Percentiles rank a stretch among this genome's conserved stretches.
phyloP scores from a whole-genome alignment of 1,140 invertebrate species.

The Musca domestica region DNA sequence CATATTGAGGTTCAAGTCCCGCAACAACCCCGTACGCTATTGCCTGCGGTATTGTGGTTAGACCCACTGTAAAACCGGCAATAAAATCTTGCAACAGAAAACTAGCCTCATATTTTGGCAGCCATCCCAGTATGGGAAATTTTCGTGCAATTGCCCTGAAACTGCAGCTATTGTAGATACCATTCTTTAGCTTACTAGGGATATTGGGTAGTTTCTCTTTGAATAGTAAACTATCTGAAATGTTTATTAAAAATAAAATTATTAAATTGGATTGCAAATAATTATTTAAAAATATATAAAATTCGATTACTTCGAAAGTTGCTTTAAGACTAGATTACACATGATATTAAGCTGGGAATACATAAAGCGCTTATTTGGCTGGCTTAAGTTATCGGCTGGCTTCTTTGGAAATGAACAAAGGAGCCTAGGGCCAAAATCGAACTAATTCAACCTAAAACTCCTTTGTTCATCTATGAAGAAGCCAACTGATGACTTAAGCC shows the following conservation, averaged over 20 bases:
- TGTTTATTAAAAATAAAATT: not conserved
- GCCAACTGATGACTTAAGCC: no score
- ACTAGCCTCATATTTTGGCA: constrained; percentile 61
- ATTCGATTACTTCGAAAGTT: no score
- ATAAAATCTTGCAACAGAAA: constrained; percentile 69
- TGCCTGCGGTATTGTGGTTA: constrained; percentile 83
- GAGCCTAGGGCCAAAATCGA: no score
- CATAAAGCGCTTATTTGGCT: no score
- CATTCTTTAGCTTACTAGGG: constrained; percentile 32
- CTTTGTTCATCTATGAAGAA: no score
- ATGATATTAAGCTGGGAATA: no score
- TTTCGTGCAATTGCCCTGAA: constrained; percentile 54
- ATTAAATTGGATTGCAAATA: no score
- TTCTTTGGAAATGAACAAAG: no score
- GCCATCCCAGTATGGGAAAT: constrained; percentile 66
- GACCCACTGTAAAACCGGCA: constrained; percentile 79
- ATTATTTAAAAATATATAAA: no score
- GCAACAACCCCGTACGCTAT: constrained; percentile 82
- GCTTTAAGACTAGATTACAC: no score
- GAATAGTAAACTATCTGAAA: not conserved
- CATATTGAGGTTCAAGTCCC: constrained; percentile 57
- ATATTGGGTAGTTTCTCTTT: constrained; percentile 40
- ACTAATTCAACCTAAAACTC: no score
- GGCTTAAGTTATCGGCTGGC: no score
- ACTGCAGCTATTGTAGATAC: constrained; percentile 46